Evolutionary conservation across 2,113 vertebrate species (phyloP).

Genomic region (Elachura formosa): DNA sequence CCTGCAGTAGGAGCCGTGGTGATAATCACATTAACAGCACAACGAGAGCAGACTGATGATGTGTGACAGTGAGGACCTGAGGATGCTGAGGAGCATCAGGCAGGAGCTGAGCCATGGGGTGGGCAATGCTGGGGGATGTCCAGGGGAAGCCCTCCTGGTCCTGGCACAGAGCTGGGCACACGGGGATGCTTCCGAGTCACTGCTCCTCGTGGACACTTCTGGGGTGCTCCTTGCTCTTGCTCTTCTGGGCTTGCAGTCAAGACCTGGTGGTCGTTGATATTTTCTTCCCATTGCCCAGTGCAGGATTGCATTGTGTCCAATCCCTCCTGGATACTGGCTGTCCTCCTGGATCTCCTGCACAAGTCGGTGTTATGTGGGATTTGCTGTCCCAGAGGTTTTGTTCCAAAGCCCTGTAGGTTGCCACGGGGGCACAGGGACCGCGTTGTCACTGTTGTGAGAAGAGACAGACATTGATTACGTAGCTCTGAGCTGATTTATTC

Average conservation of each 20-base stretch:
- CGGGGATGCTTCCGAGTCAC: neutral
- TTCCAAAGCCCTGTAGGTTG: neutral
- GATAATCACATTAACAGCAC: fast-evolving
- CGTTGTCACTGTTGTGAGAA: neutral
- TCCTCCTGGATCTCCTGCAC: too few species aligned
- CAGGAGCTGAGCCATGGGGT: neutral
- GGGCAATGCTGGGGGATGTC: neutral
- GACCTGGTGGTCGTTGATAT: neutral
- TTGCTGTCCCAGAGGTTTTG: neutral
- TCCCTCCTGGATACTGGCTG: neutral
- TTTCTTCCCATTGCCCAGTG: neutral
- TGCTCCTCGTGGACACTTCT: neutral
- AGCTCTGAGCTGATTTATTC: neutral
- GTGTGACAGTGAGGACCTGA: neutral
- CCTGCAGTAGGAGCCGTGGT: neutral
- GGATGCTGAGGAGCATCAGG: neutral
- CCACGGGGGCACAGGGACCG: neutral
- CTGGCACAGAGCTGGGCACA: neutral
- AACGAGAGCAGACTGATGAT: neutral
- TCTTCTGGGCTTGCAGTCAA: neutral
- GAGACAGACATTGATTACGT: neutral
- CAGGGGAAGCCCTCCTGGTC: neutral
- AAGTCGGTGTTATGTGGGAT: neutral
- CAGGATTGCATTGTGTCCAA: neutral
- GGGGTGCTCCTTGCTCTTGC: neutral